These are phyloP conservation scores for Chaetorhynchus papuensis DNA, from an alignment of 2,113 vertebrate species.

Conservation along the genomic window DNA sequence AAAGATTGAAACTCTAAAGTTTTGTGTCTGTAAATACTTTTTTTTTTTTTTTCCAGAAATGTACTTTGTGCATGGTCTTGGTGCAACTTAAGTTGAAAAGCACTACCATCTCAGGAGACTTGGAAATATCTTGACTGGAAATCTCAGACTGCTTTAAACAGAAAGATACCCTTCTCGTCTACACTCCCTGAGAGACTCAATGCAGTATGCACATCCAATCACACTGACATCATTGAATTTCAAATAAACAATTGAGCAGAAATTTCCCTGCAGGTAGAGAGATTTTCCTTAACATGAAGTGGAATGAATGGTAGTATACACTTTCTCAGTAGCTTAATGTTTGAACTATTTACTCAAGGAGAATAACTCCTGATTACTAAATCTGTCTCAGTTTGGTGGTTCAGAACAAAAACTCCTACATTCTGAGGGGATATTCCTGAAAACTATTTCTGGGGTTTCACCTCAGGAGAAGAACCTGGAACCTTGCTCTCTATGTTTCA, in stretches of 20 bases:
- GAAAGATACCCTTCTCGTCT: not conserved
- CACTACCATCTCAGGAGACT: not conserved
- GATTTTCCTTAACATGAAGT: not conserved
- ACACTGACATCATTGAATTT: not conserved
- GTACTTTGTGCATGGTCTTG: not conserved
- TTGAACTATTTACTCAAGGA: not conserved
- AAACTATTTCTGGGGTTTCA: not conserved
- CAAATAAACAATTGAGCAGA: not conserved
- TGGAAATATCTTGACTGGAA: not conserved
- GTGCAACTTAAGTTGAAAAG: not conserved
- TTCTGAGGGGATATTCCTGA: not conserved
- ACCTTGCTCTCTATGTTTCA: not conserved
- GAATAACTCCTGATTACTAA: not conserved
- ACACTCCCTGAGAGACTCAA: not conserved
- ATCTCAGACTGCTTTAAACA: not conserved
- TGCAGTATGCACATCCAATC: not conserved
- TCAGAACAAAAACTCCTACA: not conserved
- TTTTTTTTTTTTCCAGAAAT: not conserved
- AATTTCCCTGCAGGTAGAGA: not conserved
- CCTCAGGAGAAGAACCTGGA: not conserved
- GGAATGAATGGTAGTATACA: not conserved
- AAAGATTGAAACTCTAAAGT: not conserved
- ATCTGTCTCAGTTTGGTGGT: not conserved
- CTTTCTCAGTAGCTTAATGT: not conserved
- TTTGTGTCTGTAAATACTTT: not conserved